Evolutionary conservation across 1,140 invertebrate species (phyloP), one percentile per base, ranked within the genome.

Genomic region (Xylocopa sonorina): DNA sequence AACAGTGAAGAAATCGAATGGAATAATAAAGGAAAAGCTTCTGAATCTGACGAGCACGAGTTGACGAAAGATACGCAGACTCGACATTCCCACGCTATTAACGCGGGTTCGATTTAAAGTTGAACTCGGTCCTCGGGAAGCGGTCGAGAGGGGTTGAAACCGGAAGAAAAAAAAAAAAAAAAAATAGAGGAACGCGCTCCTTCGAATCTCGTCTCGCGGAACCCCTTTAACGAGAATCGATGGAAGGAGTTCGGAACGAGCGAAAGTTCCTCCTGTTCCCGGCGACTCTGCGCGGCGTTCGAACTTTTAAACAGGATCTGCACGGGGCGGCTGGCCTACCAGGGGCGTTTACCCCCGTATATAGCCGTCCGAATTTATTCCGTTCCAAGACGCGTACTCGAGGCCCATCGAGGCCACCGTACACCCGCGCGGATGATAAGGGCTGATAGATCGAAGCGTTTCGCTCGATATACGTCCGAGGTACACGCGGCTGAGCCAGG

Each of bases 361-460:
- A 14, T 32, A 66, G 77, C 41, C 32, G 71, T 21, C 48, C 53
- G 48, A 76, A 68, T 68, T 76, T 76, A 76, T 76, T 68, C 51
- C 10, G 38, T 50, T 62, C 53, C 57, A 27, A 29, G 58, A 9
- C 16, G 9, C 12, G n/a, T n/a, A n/a, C 27, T 48, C 63, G 18
- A 29, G 3, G 41, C 38, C 18, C n/a, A 3, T 29, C 1, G 16
- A 24, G n/a, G 27, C 41, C n/a, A 29, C 21, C 24, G 43, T 66
- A 66, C 29, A 46, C 2, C 6, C 34, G 4, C 6, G 34, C 46
- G 41, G 74, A 82, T 82, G 77, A 83, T 83, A 82, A 72, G 67
- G 51, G 18, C 27, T 29, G 82, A 79, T 69, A 62, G 43, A 68
- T 77, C 82, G 76, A 83, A 74, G 32, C 48, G 81, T 82, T 73